Conservation (phyloP, 2,797 vertebrate genomes). For the Brachymystax lenok region DNA sequence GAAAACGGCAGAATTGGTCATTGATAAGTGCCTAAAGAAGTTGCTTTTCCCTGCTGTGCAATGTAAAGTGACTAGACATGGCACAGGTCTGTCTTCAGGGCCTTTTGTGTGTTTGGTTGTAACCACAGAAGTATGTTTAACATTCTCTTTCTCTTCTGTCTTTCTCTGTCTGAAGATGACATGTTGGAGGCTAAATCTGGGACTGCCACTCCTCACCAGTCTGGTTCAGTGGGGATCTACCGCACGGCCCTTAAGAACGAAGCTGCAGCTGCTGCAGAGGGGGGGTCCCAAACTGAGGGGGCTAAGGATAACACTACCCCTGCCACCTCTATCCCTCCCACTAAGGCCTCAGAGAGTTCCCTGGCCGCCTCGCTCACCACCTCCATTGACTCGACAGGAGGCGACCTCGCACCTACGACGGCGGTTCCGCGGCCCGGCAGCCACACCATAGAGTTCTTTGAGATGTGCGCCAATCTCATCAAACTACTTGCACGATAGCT, state of each 20-base stretch:
- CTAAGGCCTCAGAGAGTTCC: constrained; percentile 84
- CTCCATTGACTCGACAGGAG: constrained; percentile 86
- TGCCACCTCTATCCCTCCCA: constrained; percentile 67
- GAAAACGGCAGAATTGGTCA: too few species aligned
- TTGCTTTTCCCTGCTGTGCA: too few species aligned
- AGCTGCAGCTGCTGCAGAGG: constrained; percentile 59
- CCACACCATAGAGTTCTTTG: constrained; percentile 98
- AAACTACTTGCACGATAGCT: constrained; percentile 98
- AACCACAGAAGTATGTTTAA: not conserved
- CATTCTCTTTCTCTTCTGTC: constrained; percentile 3
- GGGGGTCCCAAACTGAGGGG: constrained; percentile 60
- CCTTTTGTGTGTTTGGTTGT: not conserved
- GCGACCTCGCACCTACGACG: constrained; percentile 59
- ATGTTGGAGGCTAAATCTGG: constrained; percentile 92
- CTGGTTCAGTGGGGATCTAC: constrained; percentile 90
- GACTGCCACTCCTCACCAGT: constrained; percentile 90
- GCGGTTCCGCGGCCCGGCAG: constrained; percentile 88
- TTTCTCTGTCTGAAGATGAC: constrained; percentile 80
- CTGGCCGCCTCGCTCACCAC: constrained; percentile 91
- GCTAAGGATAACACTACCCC: constrained; percentile 70
- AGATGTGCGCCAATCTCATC: constrained; percentile 99
- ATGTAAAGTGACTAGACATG: too few species aligned
- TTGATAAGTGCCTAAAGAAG: not conserved
- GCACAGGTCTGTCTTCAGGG: not conserved
- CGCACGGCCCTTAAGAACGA: constrained; percentile 87